Conservation (phyloP, 2,888 invertebrate species). For the Tenthredo distinguenda region DNA sequence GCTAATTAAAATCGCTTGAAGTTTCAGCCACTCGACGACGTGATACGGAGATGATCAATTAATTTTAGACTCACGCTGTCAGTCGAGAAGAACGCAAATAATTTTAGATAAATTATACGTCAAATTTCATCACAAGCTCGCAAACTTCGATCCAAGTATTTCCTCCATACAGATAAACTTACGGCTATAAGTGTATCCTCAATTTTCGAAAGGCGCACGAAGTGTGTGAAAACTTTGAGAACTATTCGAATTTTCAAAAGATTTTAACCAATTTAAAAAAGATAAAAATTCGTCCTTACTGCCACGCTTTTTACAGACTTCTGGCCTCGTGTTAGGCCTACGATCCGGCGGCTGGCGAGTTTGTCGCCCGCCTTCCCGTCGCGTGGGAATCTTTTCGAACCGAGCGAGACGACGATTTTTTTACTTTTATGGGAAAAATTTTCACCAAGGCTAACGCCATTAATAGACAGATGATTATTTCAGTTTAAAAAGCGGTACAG, state of each 20-base stretch:
- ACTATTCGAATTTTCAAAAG: background rate
- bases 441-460: background rate
- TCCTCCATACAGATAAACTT: background rate
- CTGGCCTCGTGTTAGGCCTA: conserved; percentile 55
- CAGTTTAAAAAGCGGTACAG: background rate
- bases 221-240: background rate
- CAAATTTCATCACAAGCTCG: background rate
- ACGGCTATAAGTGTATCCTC: too few species aligned
- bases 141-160: background rate
- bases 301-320: conserved; percentile 30
- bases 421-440: background rate
- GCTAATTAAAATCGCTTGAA: conserved; percentile 25
- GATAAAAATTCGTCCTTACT: background rate
- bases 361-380: conserved; percentile 45
- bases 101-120: background rate
- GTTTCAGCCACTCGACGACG: conserved; percentile 8
- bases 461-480: background rate
- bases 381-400: conserved; percentile 38
- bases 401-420: background rate
- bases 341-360: conserved; percentile 72
- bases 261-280: background rate
- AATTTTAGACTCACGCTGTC: background rate
- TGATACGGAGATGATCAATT: background rate
- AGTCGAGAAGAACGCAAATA: background rate
- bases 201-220: too few species aligned